Evolutionary conservation across 2,888 invertebrate species (phyloP).

Genomic region (Schizotus pectinicornis): DNA sequence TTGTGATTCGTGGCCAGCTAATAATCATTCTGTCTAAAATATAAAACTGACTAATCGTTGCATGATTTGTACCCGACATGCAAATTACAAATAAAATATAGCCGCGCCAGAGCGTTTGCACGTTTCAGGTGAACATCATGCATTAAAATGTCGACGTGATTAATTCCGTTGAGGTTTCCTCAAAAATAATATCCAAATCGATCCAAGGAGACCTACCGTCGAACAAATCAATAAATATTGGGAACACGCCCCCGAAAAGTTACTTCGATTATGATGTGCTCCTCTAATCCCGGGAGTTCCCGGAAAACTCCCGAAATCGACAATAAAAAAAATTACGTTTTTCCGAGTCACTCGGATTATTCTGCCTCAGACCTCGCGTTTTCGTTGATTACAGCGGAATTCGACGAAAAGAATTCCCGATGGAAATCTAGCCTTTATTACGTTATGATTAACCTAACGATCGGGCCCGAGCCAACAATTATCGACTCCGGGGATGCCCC

Average conservation of each 20-base stretch:
- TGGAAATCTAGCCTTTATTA: constrained; percentile 2
- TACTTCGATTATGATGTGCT: too few species aligned
- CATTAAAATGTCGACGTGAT: constrained; percentile 8
- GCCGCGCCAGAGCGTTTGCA: not conserved
- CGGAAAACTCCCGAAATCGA: too few species aligned
- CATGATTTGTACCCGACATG: constrained; percentile 36
- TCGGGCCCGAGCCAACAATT: not conserved
- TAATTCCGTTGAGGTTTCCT: not conserved
- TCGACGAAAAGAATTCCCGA: not conserved
- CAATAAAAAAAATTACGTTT: too few species aligned
- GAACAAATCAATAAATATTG: too few species aligned
- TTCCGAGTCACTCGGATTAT: not conserved
- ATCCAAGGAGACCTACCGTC: too few species aligned
- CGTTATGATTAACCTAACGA: not conserved
- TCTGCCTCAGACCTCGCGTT: not conserved
- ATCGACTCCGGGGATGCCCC: not conserved
- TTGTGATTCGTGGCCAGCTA: constrained; percentile 8
- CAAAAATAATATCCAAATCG: too few species aligned
- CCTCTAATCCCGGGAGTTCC: too few species aligned
- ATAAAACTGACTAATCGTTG: constrained; percentile 41
- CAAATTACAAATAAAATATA: constrained; percentile 31
- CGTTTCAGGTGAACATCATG: constrained; percentile 6
- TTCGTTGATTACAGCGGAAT: not conserved
- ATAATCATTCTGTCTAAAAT: constrained; percentile 3
- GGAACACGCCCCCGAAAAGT: too few species aligned